phyloP scores from a whole-genome alignment of 2,113 vertebrate species.

The Cryptotis parvus region DNA sequence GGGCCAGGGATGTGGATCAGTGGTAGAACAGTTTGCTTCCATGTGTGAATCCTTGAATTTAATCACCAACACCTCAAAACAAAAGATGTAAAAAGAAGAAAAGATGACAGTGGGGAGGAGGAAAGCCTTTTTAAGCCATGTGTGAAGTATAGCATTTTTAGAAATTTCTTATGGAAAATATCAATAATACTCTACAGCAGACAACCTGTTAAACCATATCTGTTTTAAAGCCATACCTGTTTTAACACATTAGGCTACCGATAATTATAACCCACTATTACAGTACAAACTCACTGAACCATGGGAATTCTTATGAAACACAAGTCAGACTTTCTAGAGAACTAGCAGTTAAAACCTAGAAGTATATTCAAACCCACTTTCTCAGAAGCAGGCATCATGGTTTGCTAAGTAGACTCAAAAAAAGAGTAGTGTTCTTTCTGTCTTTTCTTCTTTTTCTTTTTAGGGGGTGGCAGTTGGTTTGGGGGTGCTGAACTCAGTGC shows the following conservation, averaged over 20 bases:
- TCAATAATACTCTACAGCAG: constrained; percentile 29
- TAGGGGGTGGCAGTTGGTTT: no score
- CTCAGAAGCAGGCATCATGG: constrained; percentile 31
- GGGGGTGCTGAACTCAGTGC: no score
- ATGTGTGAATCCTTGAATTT: no score
- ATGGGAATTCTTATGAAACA: constrained; percentile 46
- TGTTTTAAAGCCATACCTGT: not conserved
- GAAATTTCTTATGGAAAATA: constrained; percentile 2
- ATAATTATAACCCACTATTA: constrained; percentile 30
- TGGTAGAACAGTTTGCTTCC: no score
- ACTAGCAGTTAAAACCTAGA: constrained; percentile 37
- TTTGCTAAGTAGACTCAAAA: constrained; percentile 50
- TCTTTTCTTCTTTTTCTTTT: not conserved
- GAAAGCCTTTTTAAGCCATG: not conserved
- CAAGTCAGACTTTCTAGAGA: constrained; percentile 61
- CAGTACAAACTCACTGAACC: constrained; percentile 41
- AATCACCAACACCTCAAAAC: no score
- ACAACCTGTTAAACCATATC: not conserved
- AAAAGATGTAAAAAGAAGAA: no score
- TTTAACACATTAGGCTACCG: not conserved
- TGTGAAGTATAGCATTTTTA: constrained; percentile 33
- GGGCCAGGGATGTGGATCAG: no score
- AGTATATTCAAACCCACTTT: constrained; percentile 55
- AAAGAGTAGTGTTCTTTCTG: constrained; percentile 29
- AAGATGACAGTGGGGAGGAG: no score